Base-by-base conservation (phyloP, 1,140 invertebrate species). In the Drosophila bipectinata region DNA sequence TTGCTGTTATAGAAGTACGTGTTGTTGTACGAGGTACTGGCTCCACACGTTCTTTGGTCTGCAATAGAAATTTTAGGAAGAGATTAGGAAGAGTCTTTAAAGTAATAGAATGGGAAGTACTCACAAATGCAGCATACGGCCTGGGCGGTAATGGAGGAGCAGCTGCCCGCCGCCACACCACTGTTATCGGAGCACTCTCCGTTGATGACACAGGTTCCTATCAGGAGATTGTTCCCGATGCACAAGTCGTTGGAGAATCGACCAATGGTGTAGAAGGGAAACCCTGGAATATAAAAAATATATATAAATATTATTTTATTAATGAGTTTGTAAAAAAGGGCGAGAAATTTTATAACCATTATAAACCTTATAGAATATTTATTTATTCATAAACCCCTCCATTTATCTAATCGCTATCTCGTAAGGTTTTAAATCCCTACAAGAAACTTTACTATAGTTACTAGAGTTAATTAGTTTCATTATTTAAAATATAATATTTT, bases 1-100 rank as follows among this genome's bases (percentile, higher is more conserved):
- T 94, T 94, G 0, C 94, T 94, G 91, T 95, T 97, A 1, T 95
- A 94, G 90, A 97, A 97, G 87, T 97, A 97, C 0, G 96, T 97
- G 61, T 97, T 96, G 79, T 97, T 97, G 44, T 95, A 92, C 18
- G 93, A 93, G 1, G 96, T 95, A 0, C 93, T 93, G 7, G 93
- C 92, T 4, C 96, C 95, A 77, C 96, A 97, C 0, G 93, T 92
- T 69, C 93, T 93, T 74, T 95, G 93, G 91, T 96, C 96, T 97
- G 58, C 59, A 49, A 55, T 6, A 0, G 24, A 3, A 4, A 5
- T 61, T 3, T 21, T 21, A 21, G 21, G 3, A 21, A 21, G 2
- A 15, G 3, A 26, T n/a, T n/a, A 18, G 9, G 18, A 1, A 1
- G 14, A 18, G n/a, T 44, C 15, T 1, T 0, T 10, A 1, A n/a